Conservation (phyloP, 2,113 vertebrate species). For the Nanorana parkeri region DNA sequence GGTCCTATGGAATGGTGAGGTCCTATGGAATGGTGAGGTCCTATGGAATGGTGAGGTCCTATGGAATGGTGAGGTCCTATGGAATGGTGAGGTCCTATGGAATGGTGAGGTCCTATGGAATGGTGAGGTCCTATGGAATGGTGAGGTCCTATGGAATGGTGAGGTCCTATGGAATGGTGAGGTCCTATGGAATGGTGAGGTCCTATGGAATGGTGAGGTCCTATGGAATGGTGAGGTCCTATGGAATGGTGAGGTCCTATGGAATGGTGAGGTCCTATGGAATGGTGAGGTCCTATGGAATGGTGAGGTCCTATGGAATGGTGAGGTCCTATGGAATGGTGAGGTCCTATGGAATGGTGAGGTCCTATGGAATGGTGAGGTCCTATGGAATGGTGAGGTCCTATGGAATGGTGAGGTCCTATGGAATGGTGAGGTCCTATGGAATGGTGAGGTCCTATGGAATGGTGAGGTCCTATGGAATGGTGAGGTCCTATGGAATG, state of each 20-base stretch:
- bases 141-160: background rate
- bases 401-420: too few species aligned
- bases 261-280: too few species aligned
- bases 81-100: too few species aligned
- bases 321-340: background rate
- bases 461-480: background rate
- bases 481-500: background rate
- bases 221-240: too few species aligned
- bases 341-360: background rate
- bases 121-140: background rate
- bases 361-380: background rate
- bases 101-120: too few species aligned
- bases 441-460: background rate
- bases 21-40: background rate
- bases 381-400: too few species aligned
- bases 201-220: background rate
- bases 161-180: background rate
- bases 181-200: background rate
- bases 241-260: too few species aligned
- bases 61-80: too few species aligned
- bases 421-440: too few species aligned
- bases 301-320: background rate
- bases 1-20: background rate
- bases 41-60: background rate
- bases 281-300: background rate